Evolutionary conservation across 2,797 vertebrate genomes (phyloP).

Genomic region (Cynodonichthys magdalenae): DNA sequence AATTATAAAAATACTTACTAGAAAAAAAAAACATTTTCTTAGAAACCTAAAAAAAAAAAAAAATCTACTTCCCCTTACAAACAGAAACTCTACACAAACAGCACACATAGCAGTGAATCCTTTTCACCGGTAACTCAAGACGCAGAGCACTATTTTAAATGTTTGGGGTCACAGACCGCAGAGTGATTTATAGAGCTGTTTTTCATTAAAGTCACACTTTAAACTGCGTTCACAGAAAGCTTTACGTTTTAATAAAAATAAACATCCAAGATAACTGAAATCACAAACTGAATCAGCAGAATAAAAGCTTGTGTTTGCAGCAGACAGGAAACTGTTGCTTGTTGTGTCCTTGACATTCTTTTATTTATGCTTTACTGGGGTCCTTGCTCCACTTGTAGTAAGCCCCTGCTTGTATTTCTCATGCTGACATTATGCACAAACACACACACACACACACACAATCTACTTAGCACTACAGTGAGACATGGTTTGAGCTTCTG

Average conservation of each 20-base stretch:
- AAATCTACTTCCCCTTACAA: neutral
- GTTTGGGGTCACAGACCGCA: neutral
- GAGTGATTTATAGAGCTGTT: conserved; percentile 12
- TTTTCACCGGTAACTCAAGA: conserved; percentile 31
- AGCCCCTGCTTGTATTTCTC: conserved; percentile 54
- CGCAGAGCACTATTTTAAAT: conserved; percentile 5
- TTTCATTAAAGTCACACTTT: conserved; percentile 10
- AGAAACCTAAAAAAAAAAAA: conserved; percentile 8
- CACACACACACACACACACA: conserved; percentile 1
- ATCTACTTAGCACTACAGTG: conserved; percentile 1
- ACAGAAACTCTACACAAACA: conserved; percentile 9
- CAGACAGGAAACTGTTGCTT: conserved; percentile 14
- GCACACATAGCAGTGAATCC: conserved; percentile 24
- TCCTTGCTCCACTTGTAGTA: conserved; percentile 24
- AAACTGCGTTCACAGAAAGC: neutral
- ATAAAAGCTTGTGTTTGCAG: conserved; percentile 11
- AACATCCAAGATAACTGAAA: too few relatives aligned
- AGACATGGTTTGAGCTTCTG: conserved; percentile 14
- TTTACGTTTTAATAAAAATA: conserved; percentile 3
- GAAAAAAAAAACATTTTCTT: neutral
- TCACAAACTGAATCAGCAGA: neutral
- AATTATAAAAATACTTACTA: too few relatives aligned
- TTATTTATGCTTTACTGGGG: conserved; percentile 23
- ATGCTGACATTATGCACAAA: conserved; percentile 20
- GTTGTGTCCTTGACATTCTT: conserved; percentile 23